Evolutionary conservation across 1,140 invertebrate species (phyloP).

Genomic region (Magallana gigas): DNA sequence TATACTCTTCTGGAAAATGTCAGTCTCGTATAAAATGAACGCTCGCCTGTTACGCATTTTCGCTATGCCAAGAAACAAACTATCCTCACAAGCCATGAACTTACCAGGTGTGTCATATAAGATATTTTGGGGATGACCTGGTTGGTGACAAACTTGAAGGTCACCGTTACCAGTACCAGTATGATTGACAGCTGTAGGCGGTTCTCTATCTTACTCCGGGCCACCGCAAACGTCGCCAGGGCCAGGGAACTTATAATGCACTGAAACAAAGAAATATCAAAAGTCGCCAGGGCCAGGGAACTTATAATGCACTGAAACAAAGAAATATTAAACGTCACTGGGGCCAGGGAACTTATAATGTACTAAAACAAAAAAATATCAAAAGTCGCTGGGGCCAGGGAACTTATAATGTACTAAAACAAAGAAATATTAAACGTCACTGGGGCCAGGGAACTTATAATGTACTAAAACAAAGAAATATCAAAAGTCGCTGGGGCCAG

Average conservation of each 20-base stretch:
- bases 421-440: not conserved
- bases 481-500: not conserved
- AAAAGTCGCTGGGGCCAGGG: slow-evolving; percentile 71
- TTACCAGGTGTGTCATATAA: slow-evolving; percentile 74
- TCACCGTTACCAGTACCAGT: slow-evolving; percentile 71
- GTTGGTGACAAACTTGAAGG: slow-evolving; percentile 74
- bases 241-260: slow-evolving; percentile 69
- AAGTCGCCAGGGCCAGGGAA: slow-evolving; percentile 70
- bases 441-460: not conserved
- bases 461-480: not conserved
- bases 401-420: slow-evolving; percentile 69
- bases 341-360: slow-evolving; percentile 69
- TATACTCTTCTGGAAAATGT: too few species aligned
- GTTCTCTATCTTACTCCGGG: slow-evolving; percentile 63
- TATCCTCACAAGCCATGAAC: slow-evolving; percentile 28
- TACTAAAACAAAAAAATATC: slow-evolving; percentile 57
- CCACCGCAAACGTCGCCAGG: slow-evolving; percentile 72
- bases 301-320: slow-evolving; percentile 68
- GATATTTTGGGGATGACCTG: slow-evolving; percentile 75
- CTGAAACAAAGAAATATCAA: slow-evolving; percentile 61
- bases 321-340: slow-evolving; percentile 66
- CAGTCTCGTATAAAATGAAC: too few species aligned
- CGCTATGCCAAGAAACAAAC: too few species aligned
- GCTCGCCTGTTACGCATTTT: too few species aligned
- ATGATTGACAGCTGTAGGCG: slow-evolving; percentile 74